Base-by-base conservation (phyloP, 2,888 invertebrate genomes). In the Balanococcus diminutus region DNA sequence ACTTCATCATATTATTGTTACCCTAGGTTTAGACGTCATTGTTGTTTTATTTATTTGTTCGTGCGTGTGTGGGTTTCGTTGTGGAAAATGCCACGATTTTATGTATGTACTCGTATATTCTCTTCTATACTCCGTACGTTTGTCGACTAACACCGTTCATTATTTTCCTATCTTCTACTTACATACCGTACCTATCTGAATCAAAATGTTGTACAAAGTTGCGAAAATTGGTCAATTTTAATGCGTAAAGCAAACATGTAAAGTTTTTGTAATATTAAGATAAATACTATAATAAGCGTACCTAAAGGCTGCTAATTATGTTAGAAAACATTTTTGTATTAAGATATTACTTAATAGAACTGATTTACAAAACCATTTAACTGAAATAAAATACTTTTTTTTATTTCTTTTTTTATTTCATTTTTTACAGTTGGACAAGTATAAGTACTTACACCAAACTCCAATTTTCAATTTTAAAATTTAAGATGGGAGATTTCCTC, bases 291-390 rank as follows among this genome's bases (percentile, higher is more conserved):
- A n/a, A 79, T 32, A 79, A 79, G 36, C 75, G 75, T 79, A 79
- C 75, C 36, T 79, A 79, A 79, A 79, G 75, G 75, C 75, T 79
- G 75, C 75, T 79, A 79, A 79, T 79, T 79, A 79, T 79, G n/a
- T 79, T 79, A 79, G 75, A 79, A 19, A 32, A 16, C n/a, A 11
- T 79, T 79, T 79, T 79, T 79, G 36, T 79, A 79, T 79, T 36
- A 79, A 79, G 75, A 28, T 67, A 67, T 79, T 79, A 79, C 75
- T 79, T 79, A 28, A 79, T 79, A 79, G 75, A 79, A 79, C 75
- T 79, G 75, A 79, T 79, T 79, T 79, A 32, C 75, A 22, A 79
- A 79, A 79, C 75, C 19, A 79, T 79, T 79, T 36, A 79, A 79
- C 72, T 36, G 36, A 79, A 79, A 79, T 79, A 79, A 19, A 79